Evolutionary conservation across 2,113 vertebrate genomes (phyloP), one percentile per base, ranked within the genome.

Genomic region (Vanacampus margaritifer): DNA sequence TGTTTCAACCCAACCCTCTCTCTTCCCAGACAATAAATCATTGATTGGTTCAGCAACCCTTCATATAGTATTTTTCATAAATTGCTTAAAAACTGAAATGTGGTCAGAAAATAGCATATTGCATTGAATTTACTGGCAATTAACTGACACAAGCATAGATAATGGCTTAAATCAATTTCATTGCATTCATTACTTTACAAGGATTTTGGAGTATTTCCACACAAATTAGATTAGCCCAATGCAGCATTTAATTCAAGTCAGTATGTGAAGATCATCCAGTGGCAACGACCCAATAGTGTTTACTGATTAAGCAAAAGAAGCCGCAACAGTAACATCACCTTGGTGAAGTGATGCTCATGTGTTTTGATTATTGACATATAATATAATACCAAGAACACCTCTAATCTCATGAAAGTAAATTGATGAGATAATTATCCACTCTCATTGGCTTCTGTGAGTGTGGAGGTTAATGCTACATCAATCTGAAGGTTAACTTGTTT

Each of bases 401-500:
- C 53, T 72, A 62, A 82, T 74, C 74, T 70, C 36, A 70, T 77
- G 61, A 73, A 35, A 64, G 24, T 5, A 58, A 56, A 28, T 65
- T 79, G 76, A 83, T 82, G 61, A 82, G 72, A 66, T 82, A 68
- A 67, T 66, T 65, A 35, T 48, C 13, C 21, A 13, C 36, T 24
- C 46, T 78, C 26, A 26, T 45, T 72, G 78, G 75, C 53, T 63
- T 79, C 58, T 64, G 53, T 50, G 60, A 45, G 69, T 26, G 39
- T 3, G 13, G 32, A 72, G 77, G 76, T 82, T 85, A 76, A 82
- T 68, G 56, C 21, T 64, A 23, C 39, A 69, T 64, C 61, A 41
- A 6, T 46, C 41, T 78, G 67, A 83, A 83, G 83, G 83, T 87
- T 83, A 87, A 85, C 68, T 68, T 70, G 37, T 74, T 48, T 60